Base-by-base conservation (phyloP, 2,888 invertebrate genomes). In the Rotaria macrura region DNA sequence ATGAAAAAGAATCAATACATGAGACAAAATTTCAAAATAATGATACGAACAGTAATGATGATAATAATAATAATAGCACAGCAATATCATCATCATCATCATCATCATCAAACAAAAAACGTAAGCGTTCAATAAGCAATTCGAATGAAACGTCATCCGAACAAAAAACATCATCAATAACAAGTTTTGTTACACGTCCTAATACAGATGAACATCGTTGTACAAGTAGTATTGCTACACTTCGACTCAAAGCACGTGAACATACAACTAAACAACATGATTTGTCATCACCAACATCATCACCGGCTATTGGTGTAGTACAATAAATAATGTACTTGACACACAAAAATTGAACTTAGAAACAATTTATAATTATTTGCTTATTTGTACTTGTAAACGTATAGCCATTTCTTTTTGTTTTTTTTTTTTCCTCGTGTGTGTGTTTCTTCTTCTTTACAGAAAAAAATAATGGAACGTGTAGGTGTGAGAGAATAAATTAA, bases 141-240 rank as follows among this genome's bases (percentile, higher is more conserved):
- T 65, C 65, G 17, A 65, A 65, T 34, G 65, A 38, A 65, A 79
- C n/a, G 43, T 79, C 79, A 43, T 43, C 79, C n/a, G 43, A 79
- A 43, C 79, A 40, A n/a, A 25, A 40, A 79, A 43, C 79, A 43
- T 25, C 40, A n/a, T 79, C 43, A 43, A 79, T 43, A 14, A 79
- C 79, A n/a, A 79, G 79, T 79, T 79, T 79, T 65, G 65, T 65
- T 43, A 79, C 79, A 43, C 43, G 43, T n/a, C 4, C n/a, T 43
- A 43, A 79, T 23, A 14, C 17, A 20, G 79, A 79, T 43, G 79
- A 79, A 43, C 34, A 40, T 79, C 79, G 79, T 43, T 23, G 79
- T 38, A 43, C 79, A 79, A 79, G 79, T 79, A 79, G 79, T 79
- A 79, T 79, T 12, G 79, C 40, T 43, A n/a, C 79, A n/a, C 79